These are phyloP conservation scores for Carposina sasakii DNA, from an alignment of 1,140 invertebrate species.

Conservation along the genomic window DNA sequence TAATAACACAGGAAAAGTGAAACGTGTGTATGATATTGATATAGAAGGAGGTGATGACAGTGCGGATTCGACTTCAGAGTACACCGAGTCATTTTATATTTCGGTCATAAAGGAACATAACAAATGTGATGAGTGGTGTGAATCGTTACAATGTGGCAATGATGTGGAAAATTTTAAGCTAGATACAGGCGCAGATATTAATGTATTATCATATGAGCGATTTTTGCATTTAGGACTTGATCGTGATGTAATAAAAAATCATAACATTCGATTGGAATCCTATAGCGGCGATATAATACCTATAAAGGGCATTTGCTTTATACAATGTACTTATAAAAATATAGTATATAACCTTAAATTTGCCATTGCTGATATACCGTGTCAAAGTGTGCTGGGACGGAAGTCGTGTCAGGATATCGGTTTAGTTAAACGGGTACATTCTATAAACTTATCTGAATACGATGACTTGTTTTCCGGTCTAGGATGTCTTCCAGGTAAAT, in stretches of 20 bases:
- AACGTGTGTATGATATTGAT: too few relatives aligned
- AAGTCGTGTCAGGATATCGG: conserved; percentile 9
- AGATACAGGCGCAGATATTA: conserved; percentile 20
- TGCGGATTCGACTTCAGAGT: too few relatives aligned
- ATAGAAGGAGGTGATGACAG: too few relatives aligned
- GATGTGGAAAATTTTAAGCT: conserved; percentile 17
- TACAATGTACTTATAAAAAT: conserved; percentile 19
- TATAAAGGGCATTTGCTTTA: conserved; percentile 18
- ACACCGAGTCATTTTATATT: too few relatives aligned
- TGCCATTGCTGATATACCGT: conserved; percentile 13
- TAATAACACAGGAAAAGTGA: too few relatives aligned
- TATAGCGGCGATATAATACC: conserved; percentile 20
- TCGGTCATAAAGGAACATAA: too few relatives aligned
- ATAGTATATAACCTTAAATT: conserved; percentile 13
- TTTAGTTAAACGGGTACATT: conserved; percentile 6
- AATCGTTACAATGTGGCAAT: conserved; percentile 4
- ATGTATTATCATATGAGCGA: conserved; percentile 14
- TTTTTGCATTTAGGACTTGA: conserved; percentile 17
- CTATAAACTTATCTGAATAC: background rate
- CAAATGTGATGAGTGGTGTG: too few relatives aligned
- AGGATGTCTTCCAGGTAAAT: conserved; percentile 12
- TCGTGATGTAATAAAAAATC: background rate
- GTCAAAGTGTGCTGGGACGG: conserved; percentile 16
- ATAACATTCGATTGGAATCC: conserved; percentile 13
- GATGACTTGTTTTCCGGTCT: conserved; percentile 2